Percentiles rank a stretch among this genome's conserved stretches.
Conservation (phyloP, 2,888 invertebrate genomes). For the Odontocolon sp. region DNA sequence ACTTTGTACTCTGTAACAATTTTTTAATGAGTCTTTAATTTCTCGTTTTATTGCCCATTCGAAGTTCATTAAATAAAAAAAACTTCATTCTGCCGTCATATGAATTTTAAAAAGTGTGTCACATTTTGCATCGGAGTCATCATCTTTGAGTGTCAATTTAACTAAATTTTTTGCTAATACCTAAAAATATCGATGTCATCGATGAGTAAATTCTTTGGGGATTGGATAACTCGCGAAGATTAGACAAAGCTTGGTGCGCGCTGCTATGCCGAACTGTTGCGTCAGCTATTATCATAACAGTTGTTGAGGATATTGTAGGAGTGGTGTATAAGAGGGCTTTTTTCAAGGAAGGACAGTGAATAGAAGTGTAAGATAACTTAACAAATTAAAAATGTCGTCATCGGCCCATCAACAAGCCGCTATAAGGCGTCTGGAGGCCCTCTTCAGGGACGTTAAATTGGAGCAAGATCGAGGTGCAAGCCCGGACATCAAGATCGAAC, state of each 20-base stretch:
- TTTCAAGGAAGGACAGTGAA: background rate
- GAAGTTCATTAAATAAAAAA: background rate
- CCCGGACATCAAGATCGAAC: conserved; percentile 81
- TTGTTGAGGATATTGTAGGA: background rate
- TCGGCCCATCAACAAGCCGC: conserved; percentile 84
- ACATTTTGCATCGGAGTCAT: background rate
- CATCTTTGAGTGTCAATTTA: background rate
- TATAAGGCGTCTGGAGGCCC: conserved; percentile 87
- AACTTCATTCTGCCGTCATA: no score
- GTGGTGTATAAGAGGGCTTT: background rate
- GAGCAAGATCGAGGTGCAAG: conserved; percentile 77
- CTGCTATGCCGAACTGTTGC: conserved; percentile 21
- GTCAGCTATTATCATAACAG: background rate
- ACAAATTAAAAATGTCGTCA: conserved; percentile 67
- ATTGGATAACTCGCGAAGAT: background rate
- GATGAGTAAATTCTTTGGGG: background rate
- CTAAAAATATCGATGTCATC: background rate
- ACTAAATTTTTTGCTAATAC: background rate
- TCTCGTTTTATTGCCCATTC: background rate
- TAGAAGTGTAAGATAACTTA: background rate
- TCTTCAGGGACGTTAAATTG: conserved; percentile 86
- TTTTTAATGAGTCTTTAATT: no score
- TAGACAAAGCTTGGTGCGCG: background rate
- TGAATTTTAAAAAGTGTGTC: no score
- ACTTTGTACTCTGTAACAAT: background rate